phyloP scores from a whole-genome alignment of 2,113 vertebrate species.

The Alectura lathami region DNA sequence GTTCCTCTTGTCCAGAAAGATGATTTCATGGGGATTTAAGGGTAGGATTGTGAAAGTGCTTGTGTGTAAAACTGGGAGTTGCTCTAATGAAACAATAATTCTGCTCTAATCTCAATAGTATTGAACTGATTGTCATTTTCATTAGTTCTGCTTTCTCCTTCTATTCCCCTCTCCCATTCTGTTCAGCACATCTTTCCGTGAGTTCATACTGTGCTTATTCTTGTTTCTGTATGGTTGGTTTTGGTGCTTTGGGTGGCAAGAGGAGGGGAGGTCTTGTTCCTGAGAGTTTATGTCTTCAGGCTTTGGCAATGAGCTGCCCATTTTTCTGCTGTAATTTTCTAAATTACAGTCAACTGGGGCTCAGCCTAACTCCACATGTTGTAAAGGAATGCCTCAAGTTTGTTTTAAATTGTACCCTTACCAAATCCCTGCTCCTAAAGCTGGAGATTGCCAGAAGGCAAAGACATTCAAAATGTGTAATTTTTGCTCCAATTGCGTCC shows the following conservation, averaged over 20 bases:
- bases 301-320: not conserved
- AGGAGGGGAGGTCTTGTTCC: not conserved
- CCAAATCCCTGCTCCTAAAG: not conserved
- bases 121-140: slow-evolving; percentile 34
- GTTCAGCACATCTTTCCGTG: not conserved
- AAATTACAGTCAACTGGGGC: not conserved
- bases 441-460: not conserved
- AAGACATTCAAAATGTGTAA: not conserved
- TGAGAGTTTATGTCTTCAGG: not conserved
- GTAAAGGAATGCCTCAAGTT: not conserved
- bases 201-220: not conserved
- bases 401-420: not conserved
- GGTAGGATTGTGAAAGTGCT: not conserved
- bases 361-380: not conserved
- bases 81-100: slow-evolving; percentile 21
- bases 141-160: not conserved
- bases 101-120: slow-evolving; percentile 9
- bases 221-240: not conserved
- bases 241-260: not conserved
- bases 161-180: not conserved
- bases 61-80: slow-evolving; percentile 10
- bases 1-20: slow-evolving; percentile 9
- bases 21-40: not conserved
- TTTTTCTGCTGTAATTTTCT: not conserved
- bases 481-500: not conserved